Conservation (phyloP, 2,797 vertebrate species). For the Bucorvus abyssinicus region DNA sequence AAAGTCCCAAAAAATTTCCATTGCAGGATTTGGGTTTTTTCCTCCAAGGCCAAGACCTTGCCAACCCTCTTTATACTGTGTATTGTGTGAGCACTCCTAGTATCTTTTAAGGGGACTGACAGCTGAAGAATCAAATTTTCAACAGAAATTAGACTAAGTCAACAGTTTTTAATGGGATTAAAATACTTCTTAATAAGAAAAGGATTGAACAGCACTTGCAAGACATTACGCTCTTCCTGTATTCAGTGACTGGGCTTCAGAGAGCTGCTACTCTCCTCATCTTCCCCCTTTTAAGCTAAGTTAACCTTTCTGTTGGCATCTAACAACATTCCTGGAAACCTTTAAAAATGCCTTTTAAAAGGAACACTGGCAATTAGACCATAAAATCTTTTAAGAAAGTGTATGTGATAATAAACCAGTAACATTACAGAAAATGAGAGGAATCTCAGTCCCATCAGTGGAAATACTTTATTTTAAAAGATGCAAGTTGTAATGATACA, state of each 20-base stretch:
- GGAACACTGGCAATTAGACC: not conserved
- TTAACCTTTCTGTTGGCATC: not conserved
- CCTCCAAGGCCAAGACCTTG: not conserved
- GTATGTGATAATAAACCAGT: not conserved
- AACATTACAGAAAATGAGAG: not conserved
- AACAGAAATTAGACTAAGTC: not conserved
- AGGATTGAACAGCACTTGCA: not conserved
- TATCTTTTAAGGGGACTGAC: not conserved
- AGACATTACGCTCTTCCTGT: not conserved
- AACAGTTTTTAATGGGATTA: not conserved
- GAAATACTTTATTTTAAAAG: constrained; percentile 52
- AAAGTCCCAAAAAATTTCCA: not conserved
- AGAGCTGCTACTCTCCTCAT: not conserved
- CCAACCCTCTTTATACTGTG: not conserved
- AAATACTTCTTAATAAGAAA: not conserved
- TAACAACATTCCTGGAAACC: not conserved
- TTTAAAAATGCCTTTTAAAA: not conserved
- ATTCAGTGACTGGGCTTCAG: not conserved
- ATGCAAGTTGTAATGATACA: not conserved
- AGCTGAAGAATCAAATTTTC: not conserved
- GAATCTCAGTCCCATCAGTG: not conserved
- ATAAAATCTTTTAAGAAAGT: not conserved
- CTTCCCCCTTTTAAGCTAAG: not conserved
- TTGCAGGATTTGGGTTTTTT: not conserved
- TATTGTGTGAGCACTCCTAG: not conserved